Conservation (phyloP, 1,140 invertebrate genomes). For the Eumaeus atala region DNA sequence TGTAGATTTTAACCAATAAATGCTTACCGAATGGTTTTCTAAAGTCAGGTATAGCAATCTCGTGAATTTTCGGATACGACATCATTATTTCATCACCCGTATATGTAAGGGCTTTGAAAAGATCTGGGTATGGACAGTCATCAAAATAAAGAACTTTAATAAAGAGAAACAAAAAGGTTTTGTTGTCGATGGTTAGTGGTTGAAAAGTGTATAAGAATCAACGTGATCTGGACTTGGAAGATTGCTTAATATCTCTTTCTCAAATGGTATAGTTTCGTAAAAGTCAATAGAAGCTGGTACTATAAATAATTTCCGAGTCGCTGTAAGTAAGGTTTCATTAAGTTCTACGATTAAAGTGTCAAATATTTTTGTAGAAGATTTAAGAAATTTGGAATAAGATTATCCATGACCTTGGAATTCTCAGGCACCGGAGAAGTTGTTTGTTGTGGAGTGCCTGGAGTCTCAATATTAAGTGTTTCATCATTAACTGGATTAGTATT, state of each 20-base stretch:
- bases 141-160: conserved; percentile 29
- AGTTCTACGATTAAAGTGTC: conserved; percentile 14
- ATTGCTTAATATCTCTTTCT: conserved; percentile 15
- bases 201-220: conserved; percentile 10
- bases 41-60: conserved; percentile 26
- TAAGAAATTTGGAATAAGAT: no score
- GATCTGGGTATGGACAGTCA: conserved; percentile 17
- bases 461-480: no score
- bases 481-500: no score
- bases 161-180: conserved; percentile 26
- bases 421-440: no score
- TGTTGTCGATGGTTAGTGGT: no score
- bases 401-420: no score
- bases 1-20: conserved; percentile 21
- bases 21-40: conserved; percentile 26
- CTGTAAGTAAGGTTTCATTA: conserved; percentile 9
- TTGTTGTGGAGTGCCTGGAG: no score
- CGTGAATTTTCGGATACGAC: not conserved
- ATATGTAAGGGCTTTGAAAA: conserved; percentile 23
- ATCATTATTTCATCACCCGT: conserved; percentile 12
- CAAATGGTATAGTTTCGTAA: conserved; percentile 22
- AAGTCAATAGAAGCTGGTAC: conserved; percentile 24
- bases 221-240: not conserved
- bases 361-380: conserved; percentile 30
- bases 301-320: conserved; percentile 9